A percentile compares a stretch with the other conserved stretches of the same genome.
Evolutionary conservation across 2,797 vertebrate genomes (phyloP).

Genomic region (Erithacus rubecula): DNA sequence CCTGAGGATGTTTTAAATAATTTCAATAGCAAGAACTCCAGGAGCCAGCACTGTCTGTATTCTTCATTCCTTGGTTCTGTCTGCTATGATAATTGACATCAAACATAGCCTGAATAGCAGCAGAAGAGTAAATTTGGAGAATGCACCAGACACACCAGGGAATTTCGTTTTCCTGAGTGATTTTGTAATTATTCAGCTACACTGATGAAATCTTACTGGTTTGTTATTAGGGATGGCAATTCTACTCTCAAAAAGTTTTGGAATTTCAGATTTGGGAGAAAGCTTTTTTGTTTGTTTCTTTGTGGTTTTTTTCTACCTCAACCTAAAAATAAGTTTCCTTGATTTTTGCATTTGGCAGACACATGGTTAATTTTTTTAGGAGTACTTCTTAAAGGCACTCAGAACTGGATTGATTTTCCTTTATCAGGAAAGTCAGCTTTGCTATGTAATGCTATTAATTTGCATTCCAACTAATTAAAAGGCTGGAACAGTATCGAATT

Average conservation of each 20-base stretch:
- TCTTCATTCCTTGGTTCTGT: background rate
- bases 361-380: background rate
- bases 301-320: accelerated
- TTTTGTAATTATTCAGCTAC: background rate
- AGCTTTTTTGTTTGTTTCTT: background rate
- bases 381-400: background rate
- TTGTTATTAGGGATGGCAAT: background rate
- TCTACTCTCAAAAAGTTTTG: background rate
- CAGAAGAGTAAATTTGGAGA: background rate
- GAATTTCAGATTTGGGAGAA: background rate
- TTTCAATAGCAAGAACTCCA: background rate
- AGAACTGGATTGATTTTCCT: background rate
- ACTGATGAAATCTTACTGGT: background rate
- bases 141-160: background rate
- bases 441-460: background rate
- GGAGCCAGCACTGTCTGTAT: background rate
- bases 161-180: background rate
- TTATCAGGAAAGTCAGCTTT: background rate
- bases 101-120: background rate
- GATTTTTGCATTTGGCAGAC: background rate
- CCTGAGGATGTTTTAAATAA: background rate
- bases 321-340: background rate
- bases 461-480: background rate
- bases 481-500: background rate
- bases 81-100: background rate